Percentiles rank a stretch among this genome's conserved stretches.
Evolutionary conservation across 2,888 invertebrate genomes (phyloP).

Genomic region (Lepidocyrtoides sp.): DNA sequence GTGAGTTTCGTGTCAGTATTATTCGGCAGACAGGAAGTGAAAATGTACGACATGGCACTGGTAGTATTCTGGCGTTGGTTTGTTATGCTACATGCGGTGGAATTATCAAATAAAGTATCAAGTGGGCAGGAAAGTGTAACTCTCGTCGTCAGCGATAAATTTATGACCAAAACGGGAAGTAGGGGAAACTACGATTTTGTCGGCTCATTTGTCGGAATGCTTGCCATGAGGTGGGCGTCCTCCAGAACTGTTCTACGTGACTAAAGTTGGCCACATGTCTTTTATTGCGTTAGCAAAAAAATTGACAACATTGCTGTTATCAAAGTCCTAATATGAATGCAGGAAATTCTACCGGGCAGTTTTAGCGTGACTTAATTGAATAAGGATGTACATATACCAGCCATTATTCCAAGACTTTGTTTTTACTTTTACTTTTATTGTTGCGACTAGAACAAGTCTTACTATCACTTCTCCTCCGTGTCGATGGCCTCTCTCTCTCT

Average conservation of each 20-base stretch:
- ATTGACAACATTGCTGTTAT: background rate
- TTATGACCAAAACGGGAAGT: background rate
- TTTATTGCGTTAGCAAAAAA: constrained; percentile 3
- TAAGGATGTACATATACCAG: background rate
- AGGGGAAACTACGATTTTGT: background rate
- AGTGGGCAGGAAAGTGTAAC: background rate
- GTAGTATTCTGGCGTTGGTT: background rate
- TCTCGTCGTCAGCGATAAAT: background rate
- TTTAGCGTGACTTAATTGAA: too few species aligned
- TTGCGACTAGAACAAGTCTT: too few species aligned
- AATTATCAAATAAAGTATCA: background rate
- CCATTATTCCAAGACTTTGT: background rate
- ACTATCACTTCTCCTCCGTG: too few species aligned
- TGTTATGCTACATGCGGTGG: background rate
- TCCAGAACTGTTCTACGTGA: constrained; percentile 8
- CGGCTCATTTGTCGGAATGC: background rate
- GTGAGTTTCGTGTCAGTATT: too few species aligned
- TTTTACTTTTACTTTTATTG: too few species aligned
- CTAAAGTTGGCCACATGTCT: background rate
- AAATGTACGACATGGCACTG: too few species aligned
- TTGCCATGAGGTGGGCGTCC: background rate
- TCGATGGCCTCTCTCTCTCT: too few species aligned
- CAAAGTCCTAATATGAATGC: background rate
- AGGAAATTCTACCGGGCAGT: too few species aligned
- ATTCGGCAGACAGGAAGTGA: too few species aligned